Percentiles rank a stretch among this genome's conserved stretches.
Evolutionary conservation across 2,797 vertebrate genomes (phyloP).

Genomic region (Thamnophis elegans): DNA sequence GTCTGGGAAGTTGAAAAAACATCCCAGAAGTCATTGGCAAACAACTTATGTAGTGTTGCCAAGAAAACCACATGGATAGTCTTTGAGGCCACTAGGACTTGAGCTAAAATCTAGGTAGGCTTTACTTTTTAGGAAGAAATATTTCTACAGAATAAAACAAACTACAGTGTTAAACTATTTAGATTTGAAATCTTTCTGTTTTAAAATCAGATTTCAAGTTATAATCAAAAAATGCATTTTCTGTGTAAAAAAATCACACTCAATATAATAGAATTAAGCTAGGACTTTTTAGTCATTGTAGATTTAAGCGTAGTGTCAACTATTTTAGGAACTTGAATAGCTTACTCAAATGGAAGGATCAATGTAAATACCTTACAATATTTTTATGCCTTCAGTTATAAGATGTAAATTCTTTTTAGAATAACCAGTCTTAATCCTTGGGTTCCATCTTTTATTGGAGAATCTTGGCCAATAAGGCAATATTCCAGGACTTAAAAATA

Average conservation of each 20-base stretch:
- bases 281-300: neutral
- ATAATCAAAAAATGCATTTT: neutral
- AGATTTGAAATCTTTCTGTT: neutral
- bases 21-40: neutral
- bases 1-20: neutral
- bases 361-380: neutral
- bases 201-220: neutral
- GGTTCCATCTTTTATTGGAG: neutral
- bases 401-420: neutral
- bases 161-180: neutral
- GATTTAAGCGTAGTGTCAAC: neutral
- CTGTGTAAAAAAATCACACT: neutral
- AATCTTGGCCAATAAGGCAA: neutral
- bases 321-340: neutral
- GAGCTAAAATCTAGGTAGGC: neutral
- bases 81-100: neutral
- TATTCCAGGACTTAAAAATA: neutral
- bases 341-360: neutral
- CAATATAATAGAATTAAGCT: neutral
- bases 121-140: neutral
- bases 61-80: neutral
- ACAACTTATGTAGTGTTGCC: neutral
- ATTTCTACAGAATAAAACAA: neutral
- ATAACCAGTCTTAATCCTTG: neutral
- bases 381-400: neutral